Evolutionary conservation across 2,888 invertebrate genomes (phyloP), one percentile per base, ranked within the genome.

Genomic region (Biston stratarius): DNA sequence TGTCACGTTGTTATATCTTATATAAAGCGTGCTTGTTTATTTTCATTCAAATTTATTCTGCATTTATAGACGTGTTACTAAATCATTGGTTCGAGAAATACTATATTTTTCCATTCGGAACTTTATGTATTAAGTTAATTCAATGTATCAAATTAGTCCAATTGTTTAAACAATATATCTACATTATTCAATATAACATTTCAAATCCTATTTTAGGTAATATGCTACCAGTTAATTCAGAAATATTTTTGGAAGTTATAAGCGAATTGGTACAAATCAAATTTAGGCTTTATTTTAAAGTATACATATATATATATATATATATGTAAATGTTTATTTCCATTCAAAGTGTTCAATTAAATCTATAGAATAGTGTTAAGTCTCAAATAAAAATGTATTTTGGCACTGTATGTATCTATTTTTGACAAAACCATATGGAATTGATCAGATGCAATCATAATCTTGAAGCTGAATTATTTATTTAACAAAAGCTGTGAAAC

Each of bases 401-500:
- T 89, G 86, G 84, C 86, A 83, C 56, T 38, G 61, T 66, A 69
- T 59, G 40, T 65, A 63, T n/a, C n/a, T n/a, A n/a, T 66, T 69
- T 71, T 71, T 73, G 69, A 82, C 72, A 77, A 77, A 83, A 83
- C 80, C 80, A 78, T 72, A 83, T 78, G 89, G 89, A 90, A 91
- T 91, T 90, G 89, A 89, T 77, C 72, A 69, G 80, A 78, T 79
- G 75, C 80, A 76, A 75, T 76, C 70, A 67, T 74, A 77, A 77
- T 63, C 62, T 66, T 64, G 74, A 49, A 84, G 80, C 77, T 83
- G 79, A 83, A 85, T 76, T 85, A 78, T 8, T 40, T 89, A 90
- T 87, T 88, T 86, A 85, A 86, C 80, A 78, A 80, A 90, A 89
- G 92, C 92, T 93, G 92, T 94, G 92, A 90, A 91, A 86, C 78